Base-by-base conservation (phyloP, 2,797 vertebrate genomes). In the Neostethus bicornis region DNA sequence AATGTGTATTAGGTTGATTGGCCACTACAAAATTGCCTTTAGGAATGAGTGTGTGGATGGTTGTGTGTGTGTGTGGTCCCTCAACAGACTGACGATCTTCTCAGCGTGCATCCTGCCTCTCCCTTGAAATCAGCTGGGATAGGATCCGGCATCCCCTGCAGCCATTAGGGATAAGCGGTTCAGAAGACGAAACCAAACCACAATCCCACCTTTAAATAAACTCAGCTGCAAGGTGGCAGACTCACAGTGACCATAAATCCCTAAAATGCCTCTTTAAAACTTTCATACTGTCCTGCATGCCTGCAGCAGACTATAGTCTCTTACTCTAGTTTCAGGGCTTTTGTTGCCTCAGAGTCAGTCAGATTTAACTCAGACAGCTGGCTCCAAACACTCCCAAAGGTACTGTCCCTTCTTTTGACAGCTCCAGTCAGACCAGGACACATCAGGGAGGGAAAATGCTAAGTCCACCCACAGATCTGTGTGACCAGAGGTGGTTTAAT, bases 321-420 rank as follows among this genome's bases (percentile, higher is more conserved):
- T 51, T 12, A 23, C 47, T 53, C 37, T 24, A 58, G 61, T 61
- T 64, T 63, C 11, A 61, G 5, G 70, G 77, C 50, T 70, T 79
- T 75, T 63, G 76, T 71, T 71, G 34, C 58, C 62, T 80, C 29
- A 3, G 11, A 62, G 63, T 73, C 55, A 45, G 69, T 57, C 67
- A 75, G 66, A 85, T 83, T 70, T 85, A 86, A 79, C 78, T 62
- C 79, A 60, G 78, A 54, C 75, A 79, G 76, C 64, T 84, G 82
- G 53, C 67, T 19, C 65, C 8, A 11, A 78, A 59, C 25, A 35
- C 39, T 14, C 65, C 66, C 73, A 56, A 61, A 52, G 51, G 59
- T 12, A 2, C 47, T 20, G 5, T 28, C 31, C 13, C 43, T 56
- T 48, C 20, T 44, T 52, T 64, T 63, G 25, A 6, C 13, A 50